phyloP scores from a whole-genome alignment of 2,888 invertebrate genomes.

The Drosophila neoperkinsi region DNA sequence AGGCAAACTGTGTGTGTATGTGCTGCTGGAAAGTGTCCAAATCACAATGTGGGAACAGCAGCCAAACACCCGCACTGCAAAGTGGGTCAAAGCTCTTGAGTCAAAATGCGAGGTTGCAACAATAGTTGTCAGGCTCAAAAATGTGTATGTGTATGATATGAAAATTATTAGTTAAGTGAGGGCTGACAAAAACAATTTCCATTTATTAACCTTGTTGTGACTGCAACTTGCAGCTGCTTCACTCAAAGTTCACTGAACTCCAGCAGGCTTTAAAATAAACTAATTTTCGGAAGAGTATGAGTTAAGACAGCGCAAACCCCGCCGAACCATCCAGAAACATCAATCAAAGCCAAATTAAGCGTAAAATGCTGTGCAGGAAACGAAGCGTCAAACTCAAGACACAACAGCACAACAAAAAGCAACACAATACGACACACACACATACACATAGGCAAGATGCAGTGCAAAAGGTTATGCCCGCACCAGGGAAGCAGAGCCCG shows the following conservation, averaged over 20 bases:
- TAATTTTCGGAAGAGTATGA: conserved; percentile 47
- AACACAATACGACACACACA: conserved; percentile 19
- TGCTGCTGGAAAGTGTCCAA: conserved; percentile 64
- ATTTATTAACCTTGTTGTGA: background rate
- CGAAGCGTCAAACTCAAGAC: conserved; percentile 63
- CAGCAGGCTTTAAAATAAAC: conserved; percentile 37
- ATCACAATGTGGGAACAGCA: conserved; percentile 60
- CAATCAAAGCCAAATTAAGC: conserved; percentile 80
- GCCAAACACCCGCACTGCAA: conserved; percentile 28
- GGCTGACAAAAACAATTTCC: conserved; percentile 19
- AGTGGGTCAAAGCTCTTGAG: conserved; percentile 47
- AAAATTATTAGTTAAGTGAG: conserved; percentile 46
- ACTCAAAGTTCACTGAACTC: conserved; percentile 49
- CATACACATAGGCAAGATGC: conserved; percentile 33
- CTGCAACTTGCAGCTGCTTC: conserved; percentile 32
- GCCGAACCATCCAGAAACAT: conserved; percentile 60
- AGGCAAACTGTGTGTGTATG: conserved; percentile 51
- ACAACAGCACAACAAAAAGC: conserved; percentile 23
- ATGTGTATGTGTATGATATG: conserved; percentile 42
- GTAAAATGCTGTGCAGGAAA: conserved; percentile 69
- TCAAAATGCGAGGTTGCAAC: conserved; percentile 54
- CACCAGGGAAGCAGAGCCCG: conserved; percentile 65
- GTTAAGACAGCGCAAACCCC: conserved; percentile 16
- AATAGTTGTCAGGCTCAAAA: conserved; percentile 52
- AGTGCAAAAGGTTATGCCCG: conserved; percentile 71